Evolutionary conservation across 2,113 vertebrate genomes (phyloP), one percentile per base, ranked within the genome.

Genomic region (Megaceryle maxima): DNA sequence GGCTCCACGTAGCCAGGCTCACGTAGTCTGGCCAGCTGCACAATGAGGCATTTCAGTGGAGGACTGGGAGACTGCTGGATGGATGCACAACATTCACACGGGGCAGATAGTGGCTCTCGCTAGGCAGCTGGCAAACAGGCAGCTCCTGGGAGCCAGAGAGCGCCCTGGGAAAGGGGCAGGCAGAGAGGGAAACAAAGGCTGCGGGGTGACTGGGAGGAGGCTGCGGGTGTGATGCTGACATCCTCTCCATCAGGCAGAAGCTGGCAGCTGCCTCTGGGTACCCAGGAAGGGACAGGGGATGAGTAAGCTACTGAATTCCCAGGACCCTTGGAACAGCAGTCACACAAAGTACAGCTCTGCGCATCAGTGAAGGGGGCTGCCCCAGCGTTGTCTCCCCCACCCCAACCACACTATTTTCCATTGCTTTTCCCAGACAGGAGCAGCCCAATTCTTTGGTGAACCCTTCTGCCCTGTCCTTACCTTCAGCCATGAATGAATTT

Each of bases 1-100:
- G 73, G 48, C 74, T 95, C 87, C 92, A 92, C 87, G 62, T 95
- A 91, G 79, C 67, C 56, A 78, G 87, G 91, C 96, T 96, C 95
- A 97, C 90, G 88, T 95, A 94, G 80, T 11, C 94, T 12, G 9
- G 94, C 87, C 95, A 96, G 94, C 94, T 94, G 92, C 95, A 97
- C 94, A 96, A 94, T 89, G 96, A 93, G 75, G 86, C 90, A 0
- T 95, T 96, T 97, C 94, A 96, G 76, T 4, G 0, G 75, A 78
- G 81, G 83, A 67, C 88, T 75, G 69, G 83, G 81, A 95, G 87
- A 60, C 92, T 94, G 94, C 80, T 92, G 93, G 86, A 91, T 79
- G 74, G 91, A 92, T 89, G 86, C 59, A 37, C 43, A 16, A 53
- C 41, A 68, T 96, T 94, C 94, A 90, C 87, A 87, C 21, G 15